Base-by-base conservation (phyloP, 2,888 invertebrate species). In the Pandemis cinnamomeana region DNA sequence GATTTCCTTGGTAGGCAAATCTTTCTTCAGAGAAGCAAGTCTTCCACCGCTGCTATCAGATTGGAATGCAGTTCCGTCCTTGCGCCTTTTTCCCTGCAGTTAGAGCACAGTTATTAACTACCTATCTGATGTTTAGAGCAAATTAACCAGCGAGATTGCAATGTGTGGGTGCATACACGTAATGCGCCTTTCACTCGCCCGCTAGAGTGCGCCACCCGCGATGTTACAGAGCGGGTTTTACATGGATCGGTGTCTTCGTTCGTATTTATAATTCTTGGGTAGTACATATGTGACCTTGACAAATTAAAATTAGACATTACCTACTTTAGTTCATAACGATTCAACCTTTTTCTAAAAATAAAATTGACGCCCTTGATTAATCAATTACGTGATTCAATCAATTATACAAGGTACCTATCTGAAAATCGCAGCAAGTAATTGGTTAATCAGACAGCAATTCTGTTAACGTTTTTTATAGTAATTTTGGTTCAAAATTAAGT, bases 171-270 rank as follows among this genome's bases (percentile, higher is more conserved):
- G 44, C 63, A 69, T 66, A 44, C 66, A 73, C 73, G 67, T 74
- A 76, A 76, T 71, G 64, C 36, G 75, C 76, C 76, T 76, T 76
- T 76, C 76, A 75, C 76, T 75, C 63, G 61, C 61, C 66, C 76
- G 62, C 74, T 72, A 72, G 71, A 76, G 75, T 67, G 72, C 72
- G 71, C 76, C 75, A 75, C 71, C 76, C 76, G 76, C 66, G 51
- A 69, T 63, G 41, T 46, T 67, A 48, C 58, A 61, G 61, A 62
- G 63, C 67, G 11, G 41, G 72, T 48, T 60, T 70, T 60, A 61
- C 27, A 11, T 44, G 48, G 67, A 69, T 58, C 55, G 8, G 2
- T 76, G 76, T 72, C 76, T 48, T 71, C 72, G 71, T 69, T 64
- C 69, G 58, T 58, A 53, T 15, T 53, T n/a, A 13, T 11, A 48